Evolutionary conservation across 2,888 invertebrate genomes (phyloP).

Genomic region (Acrobasis repandana): DNA sequence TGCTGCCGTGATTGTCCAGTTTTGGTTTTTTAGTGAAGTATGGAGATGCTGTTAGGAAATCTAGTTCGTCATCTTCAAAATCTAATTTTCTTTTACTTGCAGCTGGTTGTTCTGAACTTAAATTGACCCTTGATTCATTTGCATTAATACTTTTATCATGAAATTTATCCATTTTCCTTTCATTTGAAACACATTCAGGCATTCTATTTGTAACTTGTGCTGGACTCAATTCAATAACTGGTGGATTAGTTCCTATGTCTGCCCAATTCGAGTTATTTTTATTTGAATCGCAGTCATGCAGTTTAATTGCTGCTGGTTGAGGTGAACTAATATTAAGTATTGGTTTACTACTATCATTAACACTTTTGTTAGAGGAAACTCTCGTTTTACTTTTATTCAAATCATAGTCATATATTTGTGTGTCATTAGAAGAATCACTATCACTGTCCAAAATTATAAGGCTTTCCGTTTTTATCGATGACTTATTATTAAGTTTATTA

Average conservation of each 20-base stretch:
- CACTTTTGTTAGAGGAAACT: slow-evolving; percentile 21
- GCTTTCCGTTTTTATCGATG: slow-evolving; percentile 43
- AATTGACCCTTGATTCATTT: not conserved
- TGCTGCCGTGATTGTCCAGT: slow-evolving; percentile 40
- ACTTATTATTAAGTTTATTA: slow-evolving; percentile 29
- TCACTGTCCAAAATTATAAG: slow-evolving; percentile 69
- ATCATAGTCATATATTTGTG: slow-evolving; percentile 45
- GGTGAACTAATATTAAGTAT: not conserved
- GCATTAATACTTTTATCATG: not conserved
- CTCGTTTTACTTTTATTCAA: slow-evolving; percentile 24
- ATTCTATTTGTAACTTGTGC: not conserved
- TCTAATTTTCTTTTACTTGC: slow-evolving; percentile 55
- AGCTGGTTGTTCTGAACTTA: slow-evolving; percentile 24
- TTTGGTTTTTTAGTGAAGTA: slow-evolving; percentile 69
- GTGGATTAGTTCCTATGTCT: slow-evolving; percentile 24
- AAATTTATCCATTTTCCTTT: slow-evolving; percentile 22
- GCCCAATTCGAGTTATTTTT: slow-evolving; percentile 8
- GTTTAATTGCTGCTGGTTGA: not conserved
- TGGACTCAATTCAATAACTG: not conserved
- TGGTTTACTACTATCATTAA: slow-evolving; percentile 23
- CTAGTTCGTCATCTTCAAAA: slow-evolving; percentile 43
- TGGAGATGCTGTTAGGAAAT: slow-evolving; percentile 53
- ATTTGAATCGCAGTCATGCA: slow-evolving; percentile 3
- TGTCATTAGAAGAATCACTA: slow-evolving; percentile 59
- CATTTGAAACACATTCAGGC: slow-evolving; percentile 10